Percentiles rank a stretch among this genome's conserved stretches.
phyloP scores from a whole-genome alignment of 2,113 vertebrate genomes.

The Dascyllus trimaculatus region DNA sequence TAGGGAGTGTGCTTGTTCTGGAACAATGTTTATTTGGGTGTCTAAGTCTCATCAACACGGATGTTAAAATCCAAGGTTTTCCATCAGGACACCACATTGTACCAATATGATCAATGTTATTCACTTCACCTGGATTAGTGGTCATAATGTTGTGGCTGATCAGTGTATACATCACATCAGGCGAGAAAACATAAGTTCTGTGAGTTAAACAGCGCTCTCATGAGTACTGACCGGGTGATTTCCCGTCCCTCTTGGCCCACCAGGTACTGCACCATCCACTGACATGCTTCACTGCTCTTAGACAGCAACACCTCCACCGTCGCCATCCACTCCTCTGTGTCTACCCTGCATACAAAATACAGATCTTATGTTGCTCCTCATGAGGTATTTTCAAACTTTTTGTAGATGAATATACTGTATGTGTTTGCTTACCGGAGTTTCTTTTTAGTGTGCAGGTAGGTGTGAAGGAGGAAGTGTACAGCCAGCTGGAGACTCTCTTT shows the following conservation, averaged over 20 bases:
- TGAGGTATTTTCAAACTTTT: neutral
- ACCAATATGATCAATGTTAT: too few species aligned
- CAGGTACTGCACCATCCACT: slow-evolving; percentile 97
- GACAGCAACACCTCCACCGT: slow-evolving; percentile 95
- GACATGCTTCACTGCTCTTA: slow-evolving; percentile 95
- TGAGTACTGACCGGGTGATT: slow-evolving; percentile 91
- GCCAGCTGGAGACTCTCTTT: slow-evolving; percentile 95
- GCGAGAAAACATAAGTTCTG: neutral
- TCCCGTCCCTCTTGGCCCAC: slow-evolving; percentile 93
- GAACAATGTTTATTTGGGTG: too few species aligned
- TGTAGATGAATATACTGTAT: too few species aligned
- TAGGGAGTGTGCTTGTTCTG: too few species aligned
- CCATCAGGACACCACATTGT: too few species aligned
- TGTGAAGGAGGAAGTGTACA: slow-evolving; percentile 97
- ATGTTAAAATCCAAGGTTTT: too few species aligned
- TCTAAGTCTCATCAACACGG: too few species aligned
- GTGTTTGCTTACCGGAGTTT: slow-evolving; percentile 91
- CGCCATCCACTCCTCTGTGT: slow-evolving; percentile 98
- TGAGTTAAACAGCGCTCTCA: neutral
- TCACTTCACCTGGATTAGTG: too few species aligned
- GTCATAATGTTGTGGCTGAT: too few species aligned
- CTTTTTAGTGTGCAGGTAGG: slow-evolving; percentile 97
- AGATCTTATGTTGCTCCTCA: neutral
- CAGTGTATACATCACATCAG: neutral
- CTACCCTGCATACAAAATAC: slow-evolving; percentile 84